Percentiles rank a stretch among this genome's conserved stretches.
These are phyloP conservation scores for Okapia johnstoni DNA, from an alignment of 2,113 vertebrate species.

Conservation along the genomic window DNA sequence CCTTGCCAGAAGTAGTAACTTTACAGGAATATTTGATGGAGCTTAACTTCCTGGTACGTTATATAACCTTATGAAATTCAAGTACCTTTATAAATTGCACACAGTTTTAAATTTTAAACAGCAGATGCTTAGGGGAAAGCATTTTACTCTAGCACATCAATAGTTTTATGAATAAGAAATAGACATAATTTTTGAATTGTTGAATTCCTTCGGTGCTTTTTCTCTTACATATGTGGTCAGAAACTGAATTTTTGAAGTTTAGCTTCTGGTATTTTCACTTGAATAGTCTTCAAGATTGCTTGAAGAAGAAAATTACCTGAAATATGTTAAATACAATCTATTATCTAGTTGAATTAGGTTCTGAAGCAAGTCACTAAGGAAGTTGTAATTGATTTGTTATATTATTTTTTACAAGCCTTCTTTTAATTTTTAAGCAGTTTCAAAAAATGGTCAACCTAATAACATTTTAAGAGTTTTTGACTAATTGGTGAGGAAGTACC, in stretches of 20 bases:
- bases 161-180: slow-evolving; percentile 47
- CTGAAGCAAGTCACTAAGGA: slow-evolving; percentile 7
- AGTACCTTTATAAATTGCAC: slow-evolving; percentile 12
- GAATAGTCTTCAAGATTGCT: neutral
- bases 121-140: slow-evolving; percentile 14
- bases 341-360: neutral
- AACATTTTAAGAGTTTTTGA: slow-evolving; percentile 4
- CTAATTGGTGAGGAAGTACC: neutral
- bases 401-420: neutral
- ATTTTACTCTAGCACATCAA: slow-evolving; percentile 12
- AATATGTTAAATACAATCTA: neutral
- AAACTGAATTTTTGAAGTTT: slow-evolving; percentile 42
- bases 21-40: slow-evolving; percentile 26
- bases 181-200: slow-evolving; percentile 37
- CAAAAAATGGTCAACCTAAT: neutral
- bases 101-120: slow-evolving; percentile 36
- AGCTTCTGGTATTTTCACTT: slow-evolving; percentile 36
- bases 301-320: slow-evolving; percentile 28
- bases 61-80: slow-evolving; percentile 48
- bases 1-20: slow-evolving; percentile 26
- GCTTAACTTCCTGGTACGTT: slow-evolving; percentile 29
- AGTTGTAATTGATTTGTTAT: slow-evolving; percentile 9
- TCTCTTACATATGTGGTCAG: neutral
- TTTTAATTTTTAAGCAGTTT: neutral
- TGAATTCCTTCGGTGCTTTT: slow-evolving; percentile 33